Percentiles rank a stretch among this genome's conserved stretches.
phyloP scores from a whole-genome alignment of 2,797 vertebrate genomes.

The Scarus forsteni region DNA sequence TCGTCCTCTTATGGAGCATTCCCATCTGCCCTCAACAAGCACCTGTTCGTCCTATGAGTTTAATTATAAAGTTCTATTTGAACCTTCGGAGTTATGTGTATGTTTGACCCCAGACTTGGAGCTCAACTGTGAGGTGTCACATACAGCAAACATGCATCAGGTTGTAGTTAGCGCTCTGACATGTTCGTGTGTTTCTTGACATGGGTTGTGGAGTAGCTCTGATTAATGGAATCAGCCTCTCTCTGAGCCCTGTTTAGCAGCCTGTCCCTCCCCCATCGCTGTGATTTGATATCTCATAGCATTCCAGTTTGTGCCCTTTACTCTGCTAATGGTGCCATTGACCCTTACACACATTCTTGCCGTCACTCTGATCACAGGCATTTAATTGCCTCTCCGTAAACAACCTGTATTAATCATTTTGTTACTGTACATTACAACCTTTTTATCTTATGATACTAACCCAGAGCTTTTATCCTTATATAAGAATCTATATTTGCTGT shows the following conservation, averaged over 20 bases:
- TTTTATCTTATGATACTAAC: neutral
- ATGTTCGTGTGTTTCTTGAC: conserved; percentile 55
- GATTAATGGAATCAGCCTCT: conserved; percentile 71
- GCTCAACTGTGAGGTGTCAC: conserved; percentile 14
- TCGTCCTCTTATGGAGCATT: conserved; percentile 35
- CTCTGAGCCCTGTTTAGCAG: conserved; percentile 46
- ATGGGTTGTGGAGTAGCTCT: conserved; percentile 41
- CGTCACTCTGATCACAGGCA: conserved; percentile 47
- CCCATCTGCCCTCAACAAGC: conserved; percentile 37
- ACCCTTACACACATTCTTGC: conserved; percentile 73
- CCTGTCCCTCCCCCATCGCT: conserved; percentile 47
- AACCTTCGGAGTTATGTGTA: conserved; percentile 29
- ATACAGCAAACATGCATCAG: conserved; percentile 14
- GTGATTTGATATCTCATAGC: conserved; percentile 80
- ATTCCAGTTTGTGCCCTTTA: conserved; percentile 81
- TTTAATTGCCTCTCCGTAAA: conserved; percentile 66
- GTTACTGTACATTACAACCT: neutral
- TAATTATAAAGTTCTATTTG: conserved; percentile 70
- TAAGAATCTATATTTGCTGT: no score
- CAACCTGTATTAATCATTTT: conserved; percentile 27
- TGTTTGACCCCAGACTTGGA: conserved; percentile 20
- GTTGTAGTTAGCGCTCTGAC: conserved; percentile 42
- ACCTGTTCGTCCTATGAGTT: conserved; percentile 62
- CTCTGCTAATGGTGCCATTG: conserved; percentile 73
- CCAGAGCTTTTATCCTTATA: no score